Percentiles rank a stretch among this genome's conserved stretches.
Conservation (phyloP, 2,888 invertebrate genomes). For the Acronicta leporina region DNA sequence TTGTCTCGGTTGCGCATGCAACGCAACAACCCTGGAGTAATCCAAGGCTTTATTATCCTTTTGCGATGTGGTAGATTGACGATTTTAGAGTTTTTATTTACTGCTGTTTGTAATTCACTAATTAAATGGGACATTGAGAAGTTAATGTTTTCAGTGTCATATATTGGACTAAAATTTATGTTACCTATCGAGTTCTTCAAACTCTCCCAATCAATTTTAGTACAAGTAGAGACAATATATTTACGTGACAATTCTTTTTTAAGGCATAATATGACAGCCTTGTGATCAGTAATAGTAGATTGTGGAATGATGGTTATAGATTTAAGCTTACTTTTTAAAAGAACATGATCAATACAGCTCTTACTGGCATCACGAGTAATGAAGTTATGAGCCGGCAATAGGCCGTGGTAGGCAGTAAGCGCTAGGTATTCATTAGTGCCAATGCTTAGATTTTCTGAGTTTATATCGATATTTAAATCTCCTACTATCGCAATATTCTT, state of each 20-base stretch:
- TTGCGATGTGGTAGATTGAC: not conserved
- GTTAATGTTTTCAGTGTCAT: not conserved
- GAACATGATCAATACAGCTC: slow-evolving; percentile 8
- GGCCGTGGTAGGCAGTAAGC: slow-evolving; percentile 5
- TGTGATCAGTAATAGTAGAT: slow-evolving; percentile 3
- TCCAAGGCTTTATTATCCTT: slow-evolving; percentile 1
- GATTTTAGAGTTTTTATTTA: not conserved
- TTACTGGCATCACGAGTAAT: slow-evolving; percentile 11
- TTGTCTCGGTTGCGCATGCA: slow-evolving; percentile 8
- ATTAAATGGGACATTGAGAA: slow-evolving; percentile 1
- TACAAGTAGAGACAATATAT: not conserved
- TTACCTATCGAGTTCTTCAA: not conserved
- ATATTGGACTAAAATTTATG: not conserved
- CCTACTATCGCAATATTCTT: slow-evolving; percentile 17
- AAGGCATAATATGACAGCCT: not conserved
- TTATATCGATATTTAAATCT: slow-evolving; percentile 1
- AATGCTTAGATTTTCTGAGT: not conserved
- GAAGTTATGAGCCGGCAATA: slow-evolving; percentile 7
- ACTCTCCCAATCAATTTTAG: slow-evolving; percentile 1
- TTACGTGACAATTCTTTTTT: not conserved
- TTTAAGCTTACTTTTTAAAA: not conserved
- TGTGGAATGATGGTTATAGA: not conserved
- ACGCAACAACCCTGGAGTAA: slow-evolving; percentile 1
- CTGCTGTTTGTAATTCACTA: not conserved
- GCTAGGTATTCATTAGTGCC: slow-evolving; percentile 2